Evolutionary conservation across 2,797 vertebrate species (phyloP).

Genomic region (Crenichthys baileyi): DNA sequence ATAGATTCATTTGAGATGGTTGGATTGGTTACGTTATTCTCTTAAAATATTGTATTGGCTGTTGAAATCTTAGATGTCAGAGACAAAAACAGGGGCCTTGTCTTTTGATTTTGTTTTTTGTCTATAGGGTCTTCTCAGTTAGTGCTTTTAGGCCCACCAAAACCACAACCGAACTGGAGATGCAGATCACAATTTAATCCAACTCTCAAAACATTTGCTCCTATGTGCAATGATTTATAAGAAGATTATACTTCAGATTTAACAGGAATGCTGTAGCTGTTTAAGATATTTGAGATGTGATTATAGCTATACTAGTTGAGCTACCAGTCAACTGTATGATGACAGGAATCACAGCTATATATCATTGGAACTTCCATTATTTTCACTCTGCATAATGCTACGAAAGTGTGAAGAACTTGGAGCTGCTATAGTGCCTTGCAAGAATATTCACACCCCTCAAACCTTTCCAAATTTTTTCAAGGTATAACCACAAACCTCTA

Average conservation of each 20-base stretch:
- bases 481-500: not conserved
- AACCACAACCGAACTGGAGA: not conserved
- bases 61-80: not conserved
- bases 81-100: not conserved
- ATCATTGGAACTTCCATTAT: constrained; percentile 45
- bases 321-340: not conserved
- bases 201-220: not conserved
- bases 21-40: too few species aligned
- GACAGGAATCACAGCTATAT: constrained; percentile 2
- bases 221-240: not conserved
- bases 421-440: not conserved
- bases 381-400: constrained; percentile 29
- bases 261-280: not conserved
- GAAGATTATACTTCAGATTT: not conserved
- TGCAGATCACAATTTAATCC: not conserved
- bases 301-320: not conserved
- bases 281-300: not conserved
- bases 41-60: not conserved
- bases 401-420: constrained; percentile 46
- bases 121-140: not conserved
- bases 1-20: not conserved
- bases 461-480: not conserved
- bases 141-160: not conserved
- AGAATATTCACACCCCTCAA: not conserved
- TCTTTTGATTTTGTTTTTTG: not conserved